Evolutionary conservation across 2,888 invertebrate genomes (phyloP).

Genomic region (Drosophila gaucha): DNA sequence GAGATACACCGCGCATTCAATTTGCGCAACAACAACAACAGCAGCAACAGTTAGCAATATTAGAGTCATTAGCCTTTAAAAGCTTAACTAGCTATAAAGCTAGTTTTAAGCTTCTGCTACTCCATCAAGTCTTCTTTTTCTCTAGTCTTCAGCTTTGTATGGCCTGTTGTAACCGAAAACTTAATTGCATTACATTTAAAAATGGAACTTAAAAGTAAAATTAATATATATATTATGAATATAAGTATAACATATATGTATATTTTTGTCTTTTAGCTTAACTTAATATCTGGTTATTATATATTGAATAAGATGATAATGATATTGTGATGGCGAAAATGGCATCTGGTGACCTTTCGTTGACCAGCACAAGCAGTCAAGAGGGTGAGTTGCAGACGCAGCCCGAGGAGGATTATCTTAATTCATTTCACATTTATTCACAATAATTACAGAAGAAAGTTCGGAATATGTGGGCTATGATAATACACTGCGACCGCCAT

Average conservation of each 20-base stretch:
- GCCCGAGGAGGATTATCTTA: background rate
- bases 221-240: background rate
- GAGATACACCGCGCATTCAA: constrained; percentile 21
- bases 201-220: no score
- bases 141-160: constrained; percentile 9
- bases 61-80: constrained; percentile 63
- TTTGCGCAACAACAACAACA: constrained; percentile 44
- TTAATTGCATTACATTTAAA: background rate
- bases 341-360: constrained; percentile 92
- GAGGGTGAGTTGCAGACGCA: constrained; percentile 85
- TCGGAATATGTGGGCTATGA: constrained; percentile 84
- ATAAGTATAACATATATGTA: background rate
- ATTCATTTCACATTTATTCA: background rate
- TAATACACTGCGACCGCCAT: constrained; percentile 83
- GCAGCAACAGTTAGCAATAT: constrained; percentile 37
- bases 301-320: constrained; percentile 38
- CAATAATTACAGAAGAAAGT: constrained; percentile 76
- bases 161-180: background rate
- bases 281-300: constrained; percentile 32
- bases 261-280: constrained; percentile 20
- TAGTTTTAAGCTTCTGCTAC: constrained; percentile 40
- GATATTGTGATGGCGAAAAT: constrained; percentile 85
- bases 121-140: constrained; percentile 12
- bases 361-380: constrained; percentile 92
- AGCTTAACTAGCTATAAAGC: constrained; percentile 36